A percentile compares a stretch with the other conserved stretches of the same genome.
These are phyloP conservation scores for Eupithecia inturbata DNA, from an alignment of 2,888 invertebrate genomes.

Conservation along the genomic window DNA sequence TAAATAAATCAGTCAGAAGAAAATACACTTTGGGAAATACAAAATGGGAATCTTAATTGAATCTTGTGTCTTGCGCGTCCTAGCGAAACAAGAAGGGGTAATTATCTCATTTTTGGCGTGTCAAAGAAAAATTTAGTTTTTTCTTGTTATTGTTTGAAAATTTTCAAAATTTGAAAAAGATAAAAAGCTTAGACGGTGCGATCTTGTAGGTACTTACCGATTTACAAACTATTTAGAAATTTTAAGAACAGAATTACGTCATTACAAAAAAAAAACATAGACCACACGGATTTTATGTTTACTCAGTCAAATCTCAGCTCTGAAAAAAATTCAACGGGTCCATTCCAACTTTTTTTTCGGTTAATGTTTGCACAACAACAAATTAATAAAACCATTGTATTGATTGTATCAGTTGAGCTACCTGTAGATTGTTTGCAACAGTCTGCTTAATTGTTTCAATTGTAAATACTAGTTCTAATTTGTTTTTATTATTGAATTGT, in stretches of 20 bases:
- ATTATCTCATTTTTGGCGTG: slow-evolving; percentile 3
- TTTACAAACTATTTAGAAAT: background rate
- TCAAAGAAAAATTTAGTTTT: background rate
- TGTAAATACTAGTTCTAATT: too few relatives aligned
- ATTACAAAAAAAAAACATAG: background rate
- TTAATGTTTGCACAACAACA: background rate
- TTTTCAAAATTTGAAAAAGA: background rate
- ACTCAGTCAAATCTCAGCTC: background rate
- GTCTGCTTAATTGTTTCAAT: too few relatives aligned
- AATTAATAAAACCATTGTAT: too few relatives aligned
- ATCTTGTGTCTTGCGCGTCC: slow-evolving; percentile 6
- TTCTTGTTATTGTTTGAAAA: background rate
- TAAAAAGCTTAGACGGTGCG: background rate
- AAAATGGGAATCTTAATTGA: slow-evolving; percentile 11
- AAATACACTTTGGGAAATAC: slow-evolving; percentile 9
- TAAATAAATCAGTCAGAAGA: slow-evolving; percentile 14
- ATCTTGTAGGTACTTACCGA: background rate
- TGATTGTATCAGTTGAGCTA: too few relatives aligned
- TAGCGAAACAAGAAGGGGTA: background rate
- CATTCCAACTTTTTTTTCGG: background rate
- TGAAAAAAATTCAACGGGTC: background rate
- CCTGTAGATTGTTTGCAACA: too few relatives aligned
- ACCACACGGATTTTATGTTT: too few relatives aligned
- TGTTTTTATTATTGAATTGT: too few relatives aligned
- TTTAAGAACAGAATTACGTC: background rate